Base-by-base conservation (phyloP, 2,113 vertebrate genomes). In the Trematocara unimaculatum region DNA sequence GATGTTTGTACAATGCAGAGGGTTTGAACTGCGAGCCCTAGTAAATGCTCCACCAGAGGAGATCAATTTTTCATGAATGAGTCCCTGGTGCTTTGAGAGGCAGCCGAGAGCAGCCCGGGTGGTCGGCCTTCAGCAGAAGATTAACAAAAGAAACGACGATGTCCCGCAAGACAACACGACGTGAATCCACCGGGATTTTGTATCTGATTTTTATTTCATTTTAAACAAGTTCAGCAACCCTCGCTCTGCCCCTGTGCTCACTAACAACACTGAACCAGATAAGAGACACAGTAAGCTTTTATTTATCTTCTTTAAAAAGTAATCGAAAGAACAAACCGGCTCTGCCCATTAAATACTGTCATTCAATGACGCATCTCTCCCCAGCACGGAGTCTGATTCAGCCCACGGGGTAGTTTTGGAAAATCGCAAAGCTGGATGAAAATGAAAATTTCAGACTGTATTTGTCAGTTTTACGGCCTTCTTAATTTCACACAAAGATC, bases 61-160 rank as follows among this genome's bases (percentile, higher is more conserved):
- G 83, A 94, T 94, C 70, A 31, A 90, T 93, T 64, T 90, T 92
- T 93, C 60, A 84, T 90, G 90, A 87, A 92, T 23, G 89, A 80
- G 33, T 87, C 88, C 51, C 83, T 13, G 58, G 84, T 88, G 84
- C 80, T 92, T 92, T 35, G 26, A 79, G 53, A 84, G 56, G 47
- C 55, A 31, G 84, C 70, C 45, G 56, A 29, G 45, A 87, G 79
- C 29, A 10, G 31, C 45, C 12, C 5, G 17, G 45, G 20, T 42
- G 58, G 81, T 81, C 62, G 13, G 87, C 81, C 84, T 81, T 85
- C 81, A 83, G 31, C 56, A 56, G 40, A 56, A 35, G 42, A 89
- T 91, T 91, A 90, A 87, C 85, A 93, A 93, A 91, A 93, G 85
- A 94, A 79, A 87, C 79, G 55, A 81, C 55, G 31, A 90, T 54